phyloP scores from a whole-genome alignment of 1,140 invertebrate species.

The Sminthurinus signatus region DNA sequence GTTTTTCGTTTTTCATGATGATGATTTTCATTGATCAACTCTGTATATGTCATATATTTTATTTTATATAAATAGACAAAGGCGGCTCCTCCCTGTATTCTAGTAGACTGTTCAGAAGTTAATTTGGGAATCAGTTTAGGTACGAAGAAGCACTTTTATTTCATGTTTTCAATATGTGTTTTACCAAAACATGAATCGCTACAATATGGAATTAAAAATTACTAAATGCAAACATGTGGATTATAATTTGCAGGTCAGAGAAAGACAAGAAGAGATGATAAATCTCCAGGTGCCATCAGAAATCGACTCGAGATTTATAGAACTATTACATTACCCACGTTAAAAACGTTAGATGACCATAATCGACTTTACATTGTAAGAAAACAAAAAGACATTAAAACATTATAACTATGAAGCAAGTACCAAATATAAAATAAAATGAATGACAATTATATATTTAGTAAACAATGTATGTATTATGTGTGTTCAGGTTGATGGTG shows the following conservation, averaged over 20 bases:
- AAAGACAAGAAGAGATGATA: slow-evolving; percentile 64
- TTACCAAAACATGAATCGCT: not conserved
- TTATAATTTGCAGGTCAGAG: too few species aligned
- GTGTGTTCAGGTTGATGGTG: slow-evolving; percentile 72
- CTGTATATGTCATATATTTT: too few species aligned
- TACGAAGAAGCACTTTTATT: too few species aligned
- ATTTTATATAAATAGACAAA: slow-evolving; percentile 56
- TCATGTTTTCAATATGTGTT: slow-evolving; percentile 32
- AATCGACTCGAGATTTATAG: slow-evolving; percentile 74
- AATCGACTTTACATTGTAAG: slow-evolving; percentile 70
- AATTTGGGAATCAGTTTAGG: slow-evolving; percentile 60
- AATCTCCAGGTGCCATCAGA: slow-evolving; percentile 69
- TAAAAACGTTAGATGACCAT: slow-evolving; percentile 72
- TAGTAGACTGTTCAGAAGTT: slow-evolving; percentile 77
- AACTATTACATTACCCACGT: slow-evolving; percentile 75
- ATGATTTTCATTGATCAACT: too few species aligned
- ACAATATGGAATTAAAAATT: slow-evolving; percentile 8
- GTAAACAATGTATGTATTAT: too few species aligned
- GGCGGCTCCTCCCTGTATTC: slow-evolving; percentile 63
- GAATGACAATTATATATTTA: too few species aligned
- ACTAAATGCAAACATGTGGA: too few species aligned
- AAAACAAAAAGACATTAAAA: not conserved
- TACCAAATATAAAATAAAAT: too few species aligned
- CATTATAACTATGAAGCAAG: too few species aligned
- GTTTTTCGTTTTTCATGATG: too few species aligned